phyloP scores from a whole-genome alignment of 2,888 invertebrate species.

The Gonocerus acuteangulatus region DNA sequence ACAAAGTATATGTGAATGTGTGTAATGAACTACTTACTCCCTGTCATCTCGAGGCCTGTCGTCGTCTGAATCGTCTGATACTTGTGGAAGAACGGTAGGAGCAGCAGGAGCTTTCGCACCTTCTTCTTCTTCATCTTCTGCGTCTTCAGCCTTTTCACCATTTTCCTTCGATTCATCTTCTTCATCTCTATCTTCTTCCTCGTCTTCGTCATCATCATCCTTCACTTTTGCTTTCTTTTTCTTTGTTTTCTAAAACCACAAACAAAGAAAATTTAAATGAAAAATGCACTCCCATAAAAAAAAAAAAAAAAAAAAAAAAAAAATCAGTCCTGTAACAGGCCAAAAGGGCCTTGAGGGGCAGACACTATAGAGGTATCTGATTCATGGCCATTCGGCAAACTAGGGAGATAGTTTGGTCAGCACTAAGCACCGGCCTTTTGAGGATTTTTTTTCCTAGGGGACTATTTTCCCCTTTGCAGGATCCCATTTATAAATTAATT shows the following conservation, averaged over 20 bases:
- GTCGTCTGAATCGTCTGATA: conserved; percentile 56
- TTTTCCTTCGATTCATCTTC: conserved; percentile 34
- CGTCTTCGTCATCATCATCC: conserved; percentile 27
- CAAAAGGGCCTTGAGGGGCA: too few relatives aligned
- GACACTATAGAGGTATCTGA: too few relatives aligned
- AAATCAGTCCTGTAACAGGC: too few relatives aligned
- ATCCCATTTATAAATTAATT: too few relatives aligned
- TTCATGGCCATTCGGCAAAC: too few relatives aligned
- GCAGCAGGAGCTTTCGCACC: conserved; percentile 33
- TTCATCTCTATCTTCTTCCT: conserved; percentile 31
- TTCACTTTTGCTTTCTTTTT: conserved; percentile 27
- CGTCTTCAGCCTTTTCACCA: conserved; percentile 27
- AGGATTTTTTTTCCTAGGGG: too few relatives aligned
- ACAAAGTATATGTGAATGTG: too few relatives aligned
- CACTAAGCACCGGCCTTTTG: too few relatives aligned
- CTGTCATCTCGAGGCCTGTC: conserved; percentile 42
- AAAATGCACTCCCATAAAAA: not conserved
- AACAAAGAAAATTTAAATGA: not conserved
- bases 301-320: not conserved
- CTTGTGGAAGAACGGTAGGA: conserved; percentile 19
- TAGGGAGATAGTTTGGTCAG: too few relatives aligned
- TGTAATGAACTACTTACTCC: too few relatives aligned
- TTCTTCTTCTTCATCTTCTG: conserved; percentile 37
- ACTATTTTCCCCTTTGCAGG: too few relatives aligned
- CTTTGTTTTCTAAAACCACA: not conserved